These are phyloP conservation scores for Crypturellus undulatus DNA, from an alignment of 2,113 vertebrate species.

Conservation along the genomic window DNA sequence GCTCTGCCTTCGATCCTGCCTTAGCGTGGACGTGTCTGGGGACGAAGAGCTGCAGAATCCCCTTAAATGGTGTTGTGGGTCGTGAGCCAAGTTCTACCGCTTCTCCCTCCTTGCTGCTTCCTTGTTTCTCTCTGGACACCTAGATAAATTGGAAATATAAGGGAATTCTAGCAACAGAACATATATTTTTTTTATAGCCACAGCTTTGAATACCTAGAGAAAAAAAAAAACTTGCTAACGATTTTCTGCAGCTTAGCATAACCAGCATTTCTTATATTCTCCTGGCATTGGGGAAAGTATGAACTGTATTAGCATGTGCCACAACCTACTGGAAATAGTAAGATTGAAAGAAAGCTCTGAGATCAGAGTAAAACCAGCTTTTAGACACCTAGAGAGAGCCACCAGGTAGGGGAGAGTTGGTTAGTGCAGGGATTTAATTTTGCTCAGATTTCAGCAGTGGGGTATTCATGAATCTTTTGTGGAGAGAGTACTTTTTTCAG, in stretches of 20 bases:
- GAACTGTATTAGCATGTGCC: neutral
- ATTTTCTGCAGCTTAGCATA: neutral
- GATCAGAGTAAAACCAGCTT: neutral
- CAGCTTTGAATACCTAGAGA: neutral
- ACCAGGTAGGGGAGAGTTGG: neutral
- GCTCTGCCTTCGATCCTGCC: neutral
- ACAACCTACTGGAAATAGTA: neutral
- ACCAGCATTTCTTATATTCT: neutral
- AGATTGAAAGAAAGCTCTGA: neutral
- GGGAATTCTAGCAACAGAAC: neutral
- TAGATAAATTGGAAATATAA: neutral
- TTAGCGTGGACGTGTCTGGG: neutral
- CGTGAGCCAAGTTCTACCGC: rapidly evolving
- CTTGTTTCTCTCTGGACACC: neutral
- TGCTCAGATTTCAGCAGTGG: neutral
- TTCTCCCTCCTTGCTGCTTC: neutral
- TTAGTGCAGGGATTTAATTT: neutral
- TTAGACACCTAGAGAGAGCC: neutral
- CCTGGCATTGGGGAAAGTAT: neutral
- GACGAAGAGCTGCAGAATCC: neutral
- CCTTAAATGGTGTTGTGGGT: rapidly evolving
- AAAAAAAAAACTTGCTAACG: neutral
- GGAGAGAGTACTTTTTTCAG: neutral
- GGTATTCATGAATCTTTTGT: neutral
- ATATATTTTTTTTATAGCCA: neutral